phyloP scores from a whole-genome alignment of 2,797 vertebrate species.

The Acrocephalus scirpaceus region DNA sequence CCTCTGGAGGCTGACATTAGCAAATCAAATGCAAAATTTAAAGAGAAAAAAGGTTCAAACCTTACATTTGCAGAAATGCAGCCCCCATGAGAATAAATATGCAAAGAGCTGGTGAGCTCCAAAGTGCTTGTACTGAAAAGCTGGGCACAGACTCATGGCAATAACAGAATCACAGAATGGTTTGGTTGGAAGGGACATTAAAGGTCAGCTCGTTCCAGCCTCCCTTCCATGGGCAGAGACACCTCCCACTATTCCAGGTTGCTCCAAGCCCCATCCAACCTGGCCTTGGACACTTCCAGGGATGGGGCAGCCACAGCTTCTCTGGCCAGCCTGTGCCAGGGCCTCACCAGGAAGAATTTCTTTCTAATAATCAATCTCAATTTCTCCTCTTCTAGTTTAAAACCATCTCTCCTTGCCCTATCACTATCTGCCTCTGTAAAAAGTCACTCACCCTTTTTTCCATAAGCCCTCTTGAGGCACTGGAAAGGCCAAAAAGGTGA shows the following conservation, averaged over 20 bases:
- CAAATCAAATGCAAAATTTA: neutral
- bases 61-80: neutral
- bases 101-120: neutral
- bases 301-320: neutral
- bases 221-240: neutral
- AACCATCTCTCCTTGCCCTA: neutral
- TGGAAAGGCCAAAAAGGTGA: neutral
- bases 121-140: neutral
- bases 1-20: slow-evolving; percentile 28
- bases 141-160: neutral
- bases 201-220: rapidly evolving
- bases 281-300: neutral
- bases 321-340: neutral
- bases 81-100: neutral
- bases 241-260: neutral
- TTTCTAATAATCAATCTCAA: neutral
- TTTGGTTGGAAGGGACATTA: neutral
- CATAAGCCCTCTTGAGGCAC: neutral
- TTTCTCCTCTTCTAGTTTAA: neutral
- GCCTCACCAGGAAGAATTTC: neutral
- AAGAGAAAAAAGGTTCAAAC: neutral
- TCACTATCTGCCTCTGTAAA: neutral
- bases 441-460: neutral
- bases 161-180: neutral
- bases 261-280: rapidly evolving